These are phyloP conservation scores for Ophioderma brevispina DNA, from an alignment of 35 echinoderm and acorn worm genomes.

Conservation along the genomic window DNA sequence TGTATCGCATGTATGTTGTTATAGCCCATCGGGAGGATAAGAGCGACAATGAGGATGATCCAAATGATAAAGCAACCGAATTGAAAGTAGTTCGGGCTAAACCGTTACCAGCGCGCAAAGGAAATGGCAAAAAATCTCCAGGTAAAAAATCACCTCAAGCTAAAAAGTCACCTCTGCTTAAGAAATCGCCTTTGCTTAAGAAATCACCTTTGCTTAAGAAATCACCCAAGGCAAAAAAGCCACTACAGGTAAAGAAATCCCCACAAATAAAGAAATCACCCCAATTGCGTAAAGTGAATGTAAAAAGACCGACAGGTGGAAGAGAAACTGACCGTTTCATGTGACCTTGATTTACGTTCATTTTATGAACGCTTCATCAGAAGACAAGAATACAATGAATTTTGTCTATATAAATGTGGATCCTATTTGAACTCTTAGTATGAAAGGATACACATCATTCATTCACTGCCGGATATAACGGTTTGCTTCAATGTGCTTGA, in stretches of 20 bases:
- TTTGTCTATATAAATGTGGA: too few relatives aligned
- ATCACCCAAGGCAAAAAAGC: neutral
- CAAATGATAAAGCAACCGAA: neutral
- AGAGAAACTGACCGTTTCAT: too few relatives aligned
- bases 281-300: too few relatives aligned
- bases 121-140: neutral
- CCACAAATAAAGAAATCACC: too few relatives aligned
- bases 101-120: neutral
- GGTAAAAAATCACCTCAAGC: neutral
- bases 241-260: neutral
- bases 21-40: neutral
- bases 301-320: too few relatives aligned
- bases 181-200: neutral
- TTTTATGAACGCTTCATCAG: too few relatives aligned
- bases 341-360: too few relatives aligned
- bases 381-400: too few relatives aligned
- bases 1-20: constrained; percentile 78
- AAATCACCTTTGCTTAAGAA: neutral
- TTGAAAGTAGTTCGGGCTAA: neutral
- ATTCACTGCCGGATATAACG: too few relatives aligned
- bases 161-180: neutral
- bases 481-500: too few relatives aligned
- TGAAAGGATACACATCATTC: too few relatives aligned
- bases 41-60: neutral
- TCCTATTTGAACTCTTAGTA: too few relatives aligned